Base-by-base conservation (phyloP, 2,113 vertebrate species). In the Pomatorhinus ruficollis region DNA sequence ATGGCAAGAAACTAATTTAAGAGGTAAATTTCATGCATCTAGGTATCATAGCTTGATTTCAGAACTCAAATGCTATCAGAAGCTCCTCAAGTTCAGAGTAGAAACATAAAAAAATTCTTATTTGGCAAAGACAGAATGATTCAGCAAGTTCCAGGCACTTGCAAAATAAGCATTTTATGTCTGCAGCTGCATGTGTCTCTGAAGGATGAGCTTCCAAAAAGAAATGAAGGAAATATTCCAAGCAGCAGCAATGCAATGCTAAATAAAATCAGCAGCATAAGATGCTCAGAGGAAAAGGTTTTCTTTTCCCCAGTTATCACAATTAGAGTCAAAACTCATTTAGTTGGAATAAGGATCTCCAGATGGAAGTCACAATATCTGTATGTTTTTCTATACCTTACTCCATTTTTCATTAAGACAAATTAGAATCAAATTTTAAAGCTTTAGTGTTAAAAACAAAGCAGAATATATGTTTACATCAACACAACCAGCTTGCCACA, bases 151-250 rank as follows among this genome's bases (percentile, higher is more conserved):
- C 66, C 47, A 95, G 92, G 68, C 85, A 96, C 87, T 95, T 96
- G 93, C 91, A 87, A 89, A 96, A 91, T 85, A 97, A 93, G 84
- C 94, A 96, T 90, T 96, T 94, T 85, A 89, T 68, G 61, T 79
- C 87, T 87, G 89, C 89, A 96, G 91, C 90, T 96, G 95, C 89
- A 69, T 74, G 49, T 84, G 66, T 93, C 63, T 87, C 50, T 83
- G 81, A 93, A 96, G 68, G 66, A 87, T 20, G 1, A 85, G 54
- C 78, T 94, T 82, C 70, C 84, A 74, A 93, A 95, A 85, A 72
- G 66, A 89, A 95, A 65, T 25, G 20, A 85, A 84, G 35, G 31
- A 87, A 89, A 79, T 52, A 83, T 44, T 76, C 44, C 39, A 74
- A 90, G 66, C 45, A 85, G 59, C 19, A 90, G 53, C 59, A 87